These are phyloP conservation scores for Ondatra zibethicus DNA, from an alignment of 2,113 vertebrate genomes.

Conservation along the genomic window DNA sequence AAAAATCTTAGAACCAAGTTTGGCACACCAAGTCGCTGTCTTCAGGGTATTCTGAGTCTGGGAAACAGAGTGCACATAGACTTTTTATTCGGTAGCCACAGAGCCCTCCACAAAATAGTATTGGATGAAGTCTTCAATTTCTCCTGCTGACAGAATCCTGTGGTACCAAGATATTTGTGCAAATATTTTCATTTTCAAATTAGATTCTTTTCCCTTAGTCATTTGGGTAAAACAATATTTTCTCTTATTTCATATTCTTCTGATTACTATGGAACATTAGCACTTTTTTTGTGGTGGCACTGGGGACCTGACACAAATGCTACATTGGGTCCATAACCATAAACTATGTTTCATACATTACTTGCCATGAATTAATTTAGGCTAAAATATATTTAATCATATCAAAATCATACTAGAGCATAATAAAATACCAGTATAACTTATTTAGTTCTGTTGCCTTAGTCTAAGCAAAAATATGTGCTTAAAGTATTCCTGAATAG, in stretches of 20 bases:
- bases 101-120: neutral
- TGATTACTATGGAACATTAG: neutral
- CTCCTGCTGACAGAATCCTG: neutral
- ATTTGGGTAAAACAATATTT: neutral
- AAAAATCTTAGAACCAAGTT: neutral
- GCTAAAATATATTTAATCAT: neutral
- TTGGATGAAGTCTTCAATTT: neutral
- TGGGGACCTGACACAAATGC: neutral
- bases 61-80: neutral
- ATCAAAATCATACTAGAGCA: conserved; percentile 12
- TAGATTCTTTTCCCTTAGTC: neutral
- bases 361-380: neutral
- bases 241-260: conserved; percentile 7
- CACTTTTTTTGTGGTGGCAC: neutral
- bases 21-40: neutral
- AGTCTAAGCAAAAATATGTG: neutral
- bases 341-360: neutral
- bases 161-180: neutral
- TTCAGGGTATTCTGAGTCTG: neutral
- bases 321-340: neutral
- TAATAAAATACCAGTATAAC: neutral
- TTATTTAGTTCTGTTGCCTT: neutral
- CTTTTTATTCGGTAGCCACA: neutral
- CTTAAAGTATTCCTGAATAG: neutral
- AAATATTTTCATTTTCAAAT: conserved; percentile 9